phyloP scores from a whole-genome alignment of 1,140 invertebrate genomes.

The Cecropterus lyciades region DNA sequence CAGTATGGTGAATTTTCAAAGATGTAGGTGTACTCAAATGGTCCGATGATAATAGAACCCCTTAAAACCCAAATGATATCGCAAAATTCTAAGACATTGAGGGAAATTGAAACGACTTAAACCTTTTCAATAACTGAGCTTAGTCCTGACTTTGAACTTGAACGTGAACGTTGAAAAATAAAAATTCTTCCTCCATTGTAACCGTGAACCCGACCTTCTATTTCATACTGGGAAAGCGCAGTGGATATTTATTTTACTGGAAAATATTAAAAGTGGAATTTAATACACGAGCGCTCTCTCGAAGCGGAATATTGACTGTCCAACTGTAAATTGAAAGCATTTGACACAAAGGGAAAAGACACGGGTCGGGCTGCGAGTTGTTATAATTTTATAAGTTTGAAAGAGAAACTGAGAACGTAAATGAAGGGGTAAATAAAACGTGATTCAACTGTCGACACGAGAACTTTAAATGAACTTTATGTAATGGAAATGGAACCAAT shows the following conservation, averaged over 20 bases:
- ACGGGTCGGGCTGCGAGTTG: not conserved
- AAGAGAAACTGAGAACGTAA: not conserved
- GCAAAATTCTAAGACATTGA: too few species aligned
- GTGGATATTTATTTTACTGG: not conserved
- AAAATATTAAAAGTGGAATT: constrained; percentile 7
- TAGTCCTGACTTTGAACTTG: not conserved
- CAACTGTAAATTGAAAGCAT: not conserved
- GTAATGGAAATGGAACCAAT: too few species aligned
- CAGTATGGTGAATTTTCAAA: too few species aligned
- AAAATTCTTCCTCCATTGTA: not conserved
- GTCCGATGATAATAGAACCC: too few species aligned
- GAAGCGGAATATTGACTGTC: not conserved
- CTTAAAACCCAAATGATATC: too few species aligned
- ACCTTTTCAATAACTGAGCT: not conserved
- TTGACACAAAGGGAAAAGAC: not conserved
- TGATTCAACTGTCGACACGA: too few species aligned
- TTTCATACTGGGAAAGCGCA: constrained; percentile 1
- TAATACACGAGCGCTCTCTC: not conserved
- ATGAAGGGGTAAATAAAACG: not conserved
- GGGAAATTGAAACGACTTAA: too few species aligned
- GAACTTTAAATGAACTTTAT: too few species aligned
- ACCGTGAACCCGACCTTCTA: constrained; percentile 2
- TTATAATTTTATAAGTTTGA: not conserved
- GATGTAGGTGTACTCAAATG: too few species aligned
- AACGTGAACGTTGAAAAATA: not conserved